A percentile compares a stretch with the other conserved stretches of the same genome.
These are phyloP conservation scores for Andricus quercusramuli DNA, from an alignment of 2,888 invertebrate species.

Conservation along the genomic window DNA sequence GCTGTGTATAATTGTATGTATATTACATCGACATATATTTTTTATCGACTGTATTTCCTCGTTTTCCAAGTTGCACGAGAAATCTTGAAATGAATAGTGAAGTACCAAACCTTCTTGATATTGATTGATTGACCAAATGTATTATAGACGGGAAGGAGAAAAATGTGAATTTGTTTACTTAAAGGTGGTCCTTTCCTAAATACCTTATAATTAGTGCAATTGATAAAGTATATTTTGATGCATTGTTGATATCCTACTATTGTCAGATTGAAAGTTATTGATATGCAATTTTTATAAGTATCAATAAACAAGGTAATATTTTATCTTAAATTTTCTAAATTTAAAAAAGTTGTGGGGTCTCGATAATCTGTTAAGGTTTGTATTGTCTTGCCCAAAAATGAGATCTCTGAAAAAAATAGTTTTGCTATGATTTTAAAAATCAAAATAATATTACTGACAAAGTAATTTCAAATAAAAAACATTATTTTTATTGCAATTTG, in stretches of 20 bases:
- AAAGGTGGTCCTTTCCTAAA: neutral
- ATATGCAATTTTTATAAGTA: neutral
- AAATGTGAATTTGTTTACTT: neutral
- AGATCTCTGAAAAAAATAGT: no score
- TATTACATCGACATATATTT: constrained; percentile 30
- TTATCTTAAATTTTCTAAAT: neutral
- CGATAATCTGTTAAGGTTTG: neutral
- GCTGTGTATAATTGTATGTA: constrained; percentile 10
- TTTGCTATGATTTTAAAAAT: no score
- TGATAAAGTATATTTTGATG: neutral
- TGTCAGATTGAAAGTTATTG: neutral
- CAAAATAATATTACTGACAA: no score
- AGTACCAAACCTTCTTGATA: neutral
- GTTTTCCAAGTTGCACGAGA: constrained; percentile 19
- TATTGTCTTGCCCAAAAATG: no score
- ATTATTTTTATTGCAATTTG: no score
- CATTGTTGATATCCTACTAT: neutral
- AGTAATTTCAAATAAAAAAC: no score
- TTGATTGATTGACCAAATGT: constrained; percentile 10
- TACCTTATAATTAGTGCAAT: neutral
- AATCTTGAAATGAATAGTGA: constrained; percentile 1
- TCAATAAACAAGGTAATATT: neutral
- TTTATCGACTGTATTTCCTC: constrained; percentile 25
- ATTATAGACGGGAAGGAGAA: neutral
- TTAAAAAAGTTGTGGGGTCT: neutral